Percentiles rank a stretch among this genome's conserved stretches.
These are phyloP conservation scores for Orientallactaga sibirica DNA, from an alignment of 2,797 vertebrate genomes.

Conservation along the genomic window DNA sequence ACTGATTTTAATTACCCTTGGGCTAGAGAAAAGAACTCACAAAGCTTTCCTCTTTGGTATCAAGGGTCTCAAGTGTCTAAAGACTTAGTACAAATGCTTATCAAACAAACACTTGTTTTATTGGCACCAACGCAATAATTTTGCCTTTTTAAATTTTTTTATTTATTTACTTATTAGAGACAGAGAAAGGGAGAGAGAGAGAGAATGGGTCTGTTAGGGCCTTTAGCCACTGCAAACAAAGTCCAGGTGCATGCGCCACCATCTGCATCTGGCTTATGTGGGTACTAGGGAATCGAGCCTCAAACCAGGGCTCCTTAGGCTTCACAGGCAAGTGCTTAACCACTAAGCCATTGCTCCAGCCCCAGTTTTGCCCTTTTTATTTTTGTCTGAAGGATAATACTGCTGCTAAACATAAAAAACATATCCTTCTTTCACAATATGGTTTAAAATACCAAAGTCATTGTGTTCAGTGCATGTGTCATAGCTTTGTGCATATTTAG, in stretches of 20 bases:
- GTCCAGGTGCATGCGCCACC: too few relatives aligned
- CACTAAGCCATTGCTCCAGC: too few relatives aligned
- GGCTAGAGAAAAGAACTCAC: not conserved
- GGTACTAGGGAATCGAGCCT: too few relatives aligned
- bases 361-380: slow-evolving; percentile 8
- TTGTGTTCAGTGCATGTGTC: slow-evolving; percentile 30
- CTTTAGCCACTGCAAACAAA: too few relatives aligned
- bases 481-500: slow-evolving; percentile 25
- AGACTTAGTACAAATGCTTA: not conserved
- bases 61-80: not conserved
- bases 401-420: not conserved
- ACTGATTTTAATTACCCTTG: not conserved
- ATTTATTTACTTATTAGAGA: too few relatives aligned
- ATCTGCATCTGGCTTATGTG: too few relatives aligned
- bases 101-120: not conserved
- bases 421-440: not conserved
- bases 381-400: not conserved
- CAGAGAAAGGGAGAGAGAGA: too few relatives aligned
- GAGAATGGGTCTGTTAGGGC: too few relatives aligned
- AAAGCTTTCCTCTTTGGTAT: slow-evolving; percentile 16
- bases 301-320: too few relatives aligned
- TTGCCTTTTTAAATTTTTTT: not conserved
- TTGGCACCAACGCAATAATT: not conserved
- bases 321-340: too few relatives aligned
- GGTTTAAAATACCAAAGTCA: slow-evolving; percentile 49